These are phyloP conservation scores for Achatina immaculata DNA, from an alignment of 1,140 invertebrate species.

Conservation along the genomic window DNA sequence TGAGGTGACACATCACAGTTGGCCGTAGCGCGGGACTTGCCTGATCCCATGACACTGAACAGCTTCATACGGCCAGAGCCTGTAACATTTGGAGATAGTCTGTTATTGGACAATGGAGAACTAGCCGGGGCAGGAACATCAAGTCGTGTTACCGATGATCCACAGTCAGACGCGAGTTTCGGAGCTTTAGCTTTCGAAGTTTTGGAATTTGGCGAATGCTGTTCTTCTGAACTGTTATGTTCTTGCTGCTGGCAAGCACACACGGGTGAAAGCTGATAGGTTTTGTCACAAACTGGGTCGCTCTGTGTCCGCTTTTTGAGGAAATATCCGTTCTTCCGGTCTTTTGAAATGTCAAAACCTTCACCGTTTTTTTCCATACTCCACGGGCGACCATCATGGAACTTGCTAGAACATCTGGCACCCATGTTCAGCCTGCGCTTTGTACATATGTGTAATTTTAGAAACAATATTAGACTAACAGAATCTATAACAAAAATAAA, in stretches of 20 bases:
- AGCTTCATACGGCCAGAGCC: constrained; percentile 2
- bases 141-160: not conserved
- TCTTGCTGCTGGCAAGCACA: not conserved
- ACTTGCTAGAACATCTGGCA: constrained; percentile 19
- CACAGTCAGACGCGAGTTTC: not conserved
- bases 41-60: not conserved
- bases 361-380: not conserved
- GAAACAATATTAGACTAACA: too few species aligned
- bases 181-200: not conserved
- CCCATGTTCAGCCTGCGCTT: constrained; percentile 29
- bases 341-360: not conserved
- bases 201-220: too few species aligned
- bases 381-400: constrained; percentile 22
- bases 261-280: not conserved
- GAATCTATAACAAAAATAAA: too few species aligned
- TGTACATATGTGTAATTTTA: too few species aligned
- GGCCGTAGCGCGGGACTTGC: not conserved
- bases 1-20: constrained; percentile 21
- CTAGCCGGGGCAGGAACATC: not conserved
- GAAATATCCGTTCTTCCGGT: too few species aligned
- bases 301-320: not conserved
- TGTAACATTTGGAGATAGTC: constrained; percentile 17
- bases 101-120: not conserved
- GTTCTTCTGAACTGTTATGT: not conserved
- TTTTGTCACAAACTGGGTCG: not conserved